Conservation (phyloP, 2,113 vertebrate genomes). For the Isurus oxyrinchus region DNA sequence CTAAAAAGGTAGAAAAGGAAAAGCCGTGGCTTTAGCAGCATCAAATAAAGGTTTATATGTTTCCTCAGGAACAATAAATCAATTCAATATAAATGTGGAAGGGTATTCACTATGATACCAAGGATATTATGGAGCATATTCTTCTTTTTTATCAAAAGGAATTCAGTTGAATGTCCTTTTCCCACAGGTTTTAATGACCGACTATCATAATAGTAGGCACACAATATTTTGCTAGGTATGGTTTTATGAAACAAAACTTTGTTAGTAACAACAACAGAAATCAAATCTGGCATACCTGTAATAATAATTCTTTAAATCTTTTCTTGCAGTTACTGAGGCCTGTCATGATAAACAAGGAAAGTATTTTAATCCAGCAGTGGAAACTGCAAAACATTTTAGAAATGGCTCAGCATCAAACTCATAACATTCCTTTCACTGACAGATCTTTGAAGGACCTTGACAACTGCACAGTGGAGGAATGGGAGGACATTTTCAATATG, state of each 20-base stretch:
- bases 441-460: neutral
- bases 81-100: neutral
- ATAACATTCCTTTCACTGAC: neutral
- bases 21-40: neutral
- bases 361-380: neutral
- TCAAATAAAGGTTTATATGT: neutral
- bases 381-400: neutral
- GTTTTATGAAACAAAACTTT: neutral
- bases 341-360: neutral
- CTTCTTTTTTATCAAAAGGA: neutral
- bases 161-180: neutral
- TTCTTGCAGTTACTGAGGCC: neutral
- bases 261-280: neutral
- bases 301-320: neutral
- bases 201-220: neutral
- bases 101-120: neutral
- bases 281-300: neutral
- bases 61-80: neutral
- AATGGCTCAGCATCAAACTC: neutral
- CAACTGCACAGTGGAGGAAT: neutral
- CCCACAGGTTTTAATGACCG: neutral
- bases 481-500: neutral
- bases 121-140: neutral
- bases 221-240: neutral
- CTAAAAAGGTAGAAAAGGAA: neutral